Evolutionary conservation across 2,888 invertebrate genomes (phyloP).

Genomic region (Galerucella calmariensis): DNA sequence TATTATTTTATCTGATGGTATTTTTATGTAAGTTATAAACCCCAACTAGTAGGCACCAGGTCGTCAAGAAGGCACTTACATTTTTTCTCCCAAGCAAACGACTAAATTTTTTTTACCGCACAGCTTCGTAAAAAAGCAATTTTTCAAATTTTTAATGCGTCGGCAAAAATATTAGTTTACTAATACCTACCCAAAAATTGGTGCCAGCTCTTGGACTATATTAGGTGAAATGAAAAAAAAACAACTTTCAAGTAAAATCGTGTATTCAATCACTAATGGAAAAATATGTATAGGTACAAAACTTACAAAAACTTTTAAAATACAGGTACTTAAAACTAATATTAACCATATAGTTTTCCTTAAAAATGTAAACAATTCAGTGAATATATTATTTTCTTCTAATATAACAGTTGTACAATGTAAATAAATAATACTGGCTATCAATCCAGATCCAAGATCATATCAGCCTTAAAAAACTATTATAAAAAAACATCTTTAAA

Average conservation of each 20-base stretch:
- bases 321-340: background rate
- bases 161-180: too few species aligned
- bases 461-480: background rate
- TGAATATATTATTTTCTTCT: background rate
- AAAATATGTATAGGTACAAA: background rate
- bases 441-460: background rate
- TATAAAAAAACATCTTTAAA: background rate
- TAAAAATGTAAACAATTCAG: background rate
- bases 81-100: too few species aligned
- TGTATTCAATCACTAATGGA: background rate
- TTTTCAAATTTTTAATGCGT: too few species aligned
- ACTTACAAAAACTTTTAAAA: background rate
- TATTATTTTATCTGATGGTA: too few species aligned
- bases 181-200: too few species aligned
- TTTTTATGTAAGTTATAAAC: too few species aligned
- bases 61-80: too few species aligned
- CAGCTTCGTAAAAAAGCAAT: too few species aligned
- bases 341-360: background rate
- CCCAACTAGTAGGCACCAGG: too few species aligned
- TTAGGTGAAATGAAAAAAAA: background rate
- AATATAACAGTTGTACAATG: slow-evolving; percentile 3
- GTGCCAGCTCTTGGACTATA: too few species aligned
- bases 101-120: too few species aligned
- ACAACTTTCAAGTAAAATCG: background rate
- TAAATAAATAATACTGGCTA: slow-evolving; percentile 11